Evolutionary conservation across 2,888 invertebrate genomes (phyloP), one percentile per base, ranked within the genome.

Genomic region (Lymantria monacha): DNA sequence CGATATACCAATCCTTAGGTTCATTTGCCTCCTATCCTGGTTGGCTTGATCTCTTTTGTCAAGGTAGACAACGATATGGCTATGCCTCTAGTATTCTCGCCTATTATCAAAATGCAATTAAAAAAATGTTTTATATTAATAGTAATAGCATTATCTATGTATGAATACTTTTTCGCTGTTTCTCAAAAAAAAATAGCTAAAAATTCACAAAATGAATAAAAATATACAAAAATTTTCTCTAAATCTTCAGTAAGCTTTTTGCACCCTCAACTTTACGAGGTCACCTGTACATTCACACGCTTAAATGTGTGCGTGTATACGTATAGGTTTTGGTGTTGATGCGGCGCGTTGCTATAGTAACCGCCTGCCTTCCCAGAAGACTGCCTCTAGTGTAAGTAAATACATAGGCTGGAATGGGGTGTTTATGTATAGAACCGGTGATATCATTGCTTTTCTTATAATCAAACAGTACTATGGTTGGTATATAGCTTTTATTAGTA

Each of bases 241-340:
- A 49, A n/a, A 12, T 11, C 13, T 45, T 43, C 41, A 45, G 30
- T 1, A 13, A 0, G 0, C 53, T 46, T 58, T 55, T 57, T 83
- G 69, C 65, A 46, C 54, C 67, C 46, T 61, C 44, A 53, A 1
- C 77, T 56, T 66, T 55, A 57, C 37, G 59, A 71, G 80, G 81
- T 87, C 88, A 89, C 85, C 87, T 88, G 88, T 73, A 81, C 79
- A 78, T 77, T 85, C 86, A 82, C 87, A 86, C 81, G 68, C 30
- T 65, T 71, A 69, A 60, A 57, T 53, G 66, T 67, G 68, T 67
- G 73, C 59, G 63, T 48, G 55, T 48, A 54, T 66, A 62, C 63
- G 66, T 69, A 73, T 60, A 68, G 66, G 58, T 53, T n/a, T 70
- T 59, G 61, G 76, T 91, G 90, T 90, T 91, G 88, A 91, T 91